These are phyloP conservation scores for Drosophila austrosaltans DNA, from an alignment of 2,888 invertebrate species.

Conservation along the genomic window DNA sequence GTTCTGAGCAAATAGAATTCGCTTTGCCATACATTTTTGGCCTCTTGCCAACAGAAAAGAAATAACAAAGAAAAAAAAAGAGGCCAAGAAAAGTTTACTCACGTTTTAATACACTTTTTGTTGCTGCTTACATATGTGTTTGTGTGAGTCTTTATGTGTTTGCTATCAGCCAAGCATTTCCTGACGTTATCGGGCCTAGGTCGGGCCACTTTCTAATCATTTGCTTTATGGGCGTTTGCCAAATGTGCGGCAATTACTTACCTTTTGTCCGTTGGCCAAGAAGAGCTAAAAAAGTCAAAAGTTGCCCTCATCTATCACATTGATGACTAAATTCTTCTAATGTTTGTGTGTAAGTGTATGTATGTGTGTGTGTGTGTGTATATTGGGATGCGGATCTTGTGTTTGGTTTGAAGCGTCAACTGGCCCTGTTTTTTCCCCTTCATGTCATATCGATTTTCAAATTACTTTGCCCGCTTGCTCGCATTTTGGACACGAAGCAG, in stretches of 20 bases:
- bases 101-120: slow-evolving; percentile 50
- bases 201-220: slow-evolving; percentile 45
- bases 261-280: slow-evolving; percentile 33
- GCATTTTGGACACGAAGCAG: slow-evolving; percentile 67
- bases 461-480: slow-evolving; percentile 23
- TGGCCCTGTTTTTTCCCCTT: slow-evolving; percentile 63
- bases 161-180: slow-evolving; percentile 16
- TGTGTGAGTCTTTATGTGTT: background rate
- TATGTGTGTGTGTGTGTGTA: slow-evolving; percentile 11
- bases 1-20: slow-evolving; percentile 64
- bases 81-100: slow-evolving; percentile 42
- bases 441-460: slow-evolving; percentile 76
- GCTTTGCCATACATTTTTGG: slow-evolving; percentile 51
- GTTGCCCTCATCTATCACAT: slow-evolving; percentile 62
- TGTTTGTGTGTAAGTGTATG: slow-evolving; percentile 13
- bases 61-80: slow-evolving; percentile 30
- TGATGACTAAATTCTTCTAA: slow-evolving; percentile 25
- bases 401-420: slow-evolving; percentile 40
- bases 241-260: slow-evolving; percentile 66
- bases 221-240: slow-evolving; percentile 38
- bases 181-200: slow-evolving; percentile 31
- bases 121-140: too few relatives aligned
- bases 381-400: slow-evolving; percentile 51
- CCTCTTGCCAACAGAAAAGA: slow-evolving; percentile 50
- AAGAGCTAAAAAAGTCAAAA: slow-evolving; percentile 38